Evolutionary conservation across 2,113 vertebrate genomes (phyloP).

Genomic region (Crotalus helleri): DNA sequence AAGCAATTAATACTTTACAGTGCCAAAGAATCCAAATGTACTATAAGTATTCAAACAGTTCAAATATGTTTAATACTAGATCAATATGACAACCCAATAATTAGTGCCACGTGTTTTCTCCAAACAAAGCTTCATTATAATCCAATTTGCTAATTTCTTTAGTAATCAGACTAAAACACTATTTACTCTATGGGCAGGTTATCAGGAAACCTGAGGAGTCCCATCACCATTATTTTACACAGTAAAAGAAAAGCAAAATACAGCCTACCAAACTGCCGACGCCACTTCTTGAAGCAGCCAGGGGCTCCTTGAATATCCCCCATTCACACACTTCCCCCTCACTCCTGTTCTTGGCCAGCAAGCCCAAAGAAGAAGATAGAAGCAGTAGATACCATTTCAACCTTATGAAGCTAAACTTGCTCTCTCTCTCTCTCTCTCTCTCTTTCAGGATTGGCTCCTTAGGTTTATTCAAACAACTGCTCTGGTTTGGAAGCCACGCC

Average conservation of each 20-base stretch:
- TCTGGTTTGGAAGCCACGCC: slow-evolving; percentile 22
- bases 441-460: slow-evolving; percentile 15
- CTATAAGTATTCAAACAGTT: background rate
- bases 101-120: background rate
- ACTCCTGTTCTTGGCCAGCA: slow-evolving; percentile 23
- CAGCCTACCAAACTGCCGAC: slow-evolving; percentile 14
- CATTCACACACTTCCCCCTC: slow-evolving; percentile 21
- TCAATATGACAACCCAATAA: background rate
- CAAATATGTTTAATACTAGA: background rate
- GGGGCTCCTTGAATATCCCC: slow-evolving; percentile 38
- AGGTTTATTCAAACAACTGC: slow-evolving; percentile 22
- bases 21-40: background rate
- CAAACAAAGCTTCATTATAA: background rate
- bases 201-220: background rate
- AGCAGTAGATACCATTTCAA: slow-evolving; percentile 14
- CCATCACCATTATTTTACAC: background rate
- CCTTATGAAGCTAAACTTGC: slow-evolving; percentile 13
- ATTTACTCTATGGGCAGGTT: background rate
- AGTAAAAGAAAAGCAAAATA: background rate
- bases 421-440: background rate
- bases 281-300: slow-evolving; percentile 30
- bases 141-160: background rate
- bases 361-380: background rate
- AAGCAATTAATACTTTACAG: background rate
- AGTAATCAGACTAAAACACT: background rate